Base-by-base conservation (phyloP, 53 echinoderm and acorn worm genomes). In the Pentamera pediparva region DNA sequence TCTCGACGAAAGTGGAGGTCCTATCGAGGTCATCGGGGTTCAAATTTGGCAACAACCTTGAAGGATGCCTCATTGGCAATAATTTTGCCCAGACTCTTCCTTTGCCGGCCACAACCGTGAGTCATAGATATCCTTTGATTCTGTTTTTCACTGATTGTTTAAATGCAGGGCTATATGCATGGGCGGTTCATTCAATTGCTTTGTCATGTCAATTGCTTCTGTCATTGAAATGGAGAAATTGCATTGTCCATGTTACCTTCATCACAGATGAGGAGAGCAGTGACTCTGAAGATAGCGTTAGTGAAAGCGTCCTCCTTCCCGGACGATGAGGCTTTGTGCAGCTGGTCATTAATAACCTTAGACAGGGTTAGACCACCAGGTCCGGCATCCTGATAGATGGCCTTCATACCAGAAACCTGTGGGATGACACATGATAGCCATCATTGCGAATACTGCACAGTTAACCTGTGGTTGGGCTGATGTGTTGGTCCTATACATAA, bases 331-430 rank as follows among this genome's bases (percentile, higher is more conserved):
- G 90, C 90, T 56, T 85, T 94, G 70, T 61, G 77, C 70, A 94
- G 89, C 61, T 94, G 94, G 48, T 84, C 76, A 75, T 82, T 81
- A 4, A 94, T 73, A 18, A 94, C 89, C 55, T 85, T 87, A 38
- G 90, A 67, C 57, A 94, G 79, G 54, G 82, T 82, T 12, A 90
- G 76, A 1, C 89, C 89, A 7, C 90, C 90, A 9, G 89, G 87
- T 5, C 89, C 94, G 32, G 94, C 89, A 54, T 94, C 90, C 37
- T 69, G 70, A 56, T 94, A 94, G 57, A 94, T 94, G 37, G 94
- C 89, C 62, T 94, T 84, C 94, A 94, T 94, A 0, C 94, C 94
- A 35, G 90, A 84, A 17, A 94, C 94, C 90, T 93, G 12, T 15
- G n/a, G n/a, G 28, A 55, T 3, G 22, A 55, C 21, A 9, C 22